Percentiles rank a stretch among this genome's conserved stretches.
Evolutionary conservation across 2,797 vertebrate species (phyloP).

Genomic region (Labeo calbasu): DNA sequence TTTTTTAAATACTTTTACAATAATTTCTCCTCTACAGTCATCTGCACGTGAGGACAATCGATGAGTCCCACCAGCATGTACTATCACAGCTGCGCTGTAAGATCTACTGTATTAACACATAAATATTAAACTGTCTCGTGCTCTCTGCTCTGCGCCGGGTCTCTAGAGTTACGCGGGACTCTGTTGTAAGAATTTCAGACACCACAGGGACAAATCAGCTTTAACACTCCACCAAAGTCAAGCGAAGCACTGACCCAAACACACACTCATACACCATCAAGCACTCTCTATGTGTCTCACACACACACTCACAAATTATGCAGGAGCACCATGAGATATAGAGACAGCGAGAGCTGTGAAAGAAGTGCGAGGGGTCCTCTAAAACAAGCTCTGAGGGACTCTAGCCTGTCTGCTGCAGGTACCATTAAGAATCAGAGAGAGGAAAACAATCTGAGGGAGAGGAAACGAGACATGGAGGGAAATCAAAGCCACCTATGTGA

Average conservation of each 20-base stretch:
- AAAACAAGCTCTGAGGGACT: conserved; percentile 44
- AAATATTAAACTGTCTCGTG: conserved; percentile 37
- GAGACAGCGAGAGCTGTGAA: conserved; percentile 46
- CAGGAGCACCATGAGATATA: conserved; percentile 30
- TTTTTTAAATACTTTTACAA: not conserved
- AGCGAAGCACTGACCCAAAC: conserved; percentile 36
- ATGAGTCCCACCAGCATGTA: conserved; percentile 8
- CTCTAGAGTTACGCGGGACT: conserved; percentile 31
- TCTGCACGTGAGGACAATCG: not conserved
- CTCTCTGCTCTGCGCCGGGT: conserved; percentile 19
- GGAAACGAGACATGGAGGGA: conserved; percentile 5
- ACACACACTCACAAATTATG: conserved; percentile 40
- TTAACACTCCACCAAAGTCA: conserved; percentile 45
- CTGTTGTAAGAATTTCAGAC: conserved; percentile 42
- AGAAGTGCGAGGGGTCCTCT: conserved; percentile 31
- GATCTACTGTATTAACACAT: conserved; percentile 48
- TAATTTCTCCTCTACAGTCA: not conserved
- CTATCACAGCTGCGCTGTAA: conserved; percentile 28
- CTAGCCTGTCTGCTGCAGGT: conserved; percentile 38
- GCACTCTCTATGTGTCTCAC: conserved; percentile 5
- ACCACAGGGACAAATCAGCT: conserved; percentile 45
- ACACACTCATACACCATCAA: conserved; percentile 42
- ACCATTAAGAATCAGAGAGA: conserved; percentile 28
- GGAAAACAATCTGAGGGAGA: not conserved
- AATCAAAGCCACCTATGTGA: conserved; percentile 17